A percentile compares a stretch with the other conserved stretches of the same genome.
Conservation (phyloP, 2,888 invertebrate species). For the Diachrysia chrysitis region DNA sequence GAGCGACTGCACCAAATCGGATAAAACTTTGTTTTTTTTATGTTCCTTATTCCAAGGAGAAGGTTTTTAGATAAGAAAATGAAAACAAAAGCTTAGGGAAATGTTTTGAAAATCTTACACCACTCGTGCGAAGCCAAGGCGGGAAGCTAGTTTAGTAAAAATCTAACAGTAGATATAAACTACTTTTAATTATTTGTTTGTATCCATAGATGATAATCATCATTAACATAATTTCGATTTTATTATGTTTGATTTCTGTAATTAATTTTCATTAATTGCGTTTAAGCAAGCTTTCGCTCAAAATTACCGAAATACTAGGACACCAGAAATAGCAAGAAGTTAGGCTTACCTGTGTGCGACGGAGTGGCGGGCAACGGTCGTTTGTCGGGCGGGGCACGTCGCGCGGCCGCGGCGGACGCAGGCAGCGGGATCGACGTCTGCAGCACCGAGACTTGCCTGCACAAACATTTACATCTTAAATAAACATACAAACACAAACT, state of each 20-base stretch:
- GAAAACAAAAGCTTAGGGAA: too few species aligned
- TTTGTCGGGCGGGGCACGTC: conserved; percentile 94
- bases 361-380: conserved; percentile 93
- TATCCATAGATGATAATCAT: too few species aligned
- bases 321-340: conserved; percentile 18
- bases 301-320: conserved; percentile 19
- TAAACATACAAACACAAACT: conserved; percentile 19
- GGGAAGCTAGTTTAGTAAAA: too few species aligned
- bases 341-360: conserved; percentile 81
- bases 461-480: conserved; percentile 30
- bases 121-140: too few species aligned
- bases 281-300: neutral
- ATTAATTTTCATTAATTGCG: neutral
- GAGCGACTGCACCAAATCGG: too few species aligned
- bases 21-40: too few species aligned
- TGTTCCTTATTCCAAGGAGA: too few species aligned
- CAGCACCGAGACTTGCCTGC: conserved; percentile 92
- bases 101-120: too few species aligned
- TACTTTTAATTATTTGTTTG: too few species aligned
- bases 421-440: conserved; percentile 94
- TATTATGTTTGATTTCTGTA: neutral
- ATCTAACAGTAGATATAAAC: too few species aligned
- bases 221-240: too few species aligned
- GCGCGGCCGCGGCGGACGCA: conserved; percentile 93
- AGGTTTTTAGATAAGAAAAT: too few species aligned